Conservation (phyloP, 2,113 vertebrate species). For the Bubo blakistoni region DNA sequence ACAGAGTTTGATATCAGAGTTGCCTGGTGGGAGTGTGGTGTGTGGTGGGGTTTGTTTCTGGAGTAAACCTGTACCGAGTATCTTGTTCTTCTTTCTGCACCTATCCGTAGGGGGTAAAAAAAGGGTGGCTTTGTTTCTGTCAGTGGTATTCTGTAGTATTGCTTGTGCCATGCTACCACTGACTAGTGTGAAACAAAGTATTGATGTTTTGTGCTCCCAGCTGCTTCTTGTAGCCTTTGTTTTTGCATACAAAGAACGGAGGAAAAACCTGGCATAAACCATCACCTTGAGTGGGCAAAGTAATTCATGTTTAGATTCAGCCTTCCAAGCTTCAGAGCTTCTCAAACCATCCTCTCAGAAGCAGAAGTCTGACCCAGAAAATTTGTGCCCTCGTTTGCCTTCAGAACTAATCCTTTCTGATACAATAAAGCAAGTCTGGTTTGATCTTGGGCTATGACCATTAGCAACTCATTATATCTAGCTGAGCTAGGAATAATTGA, state of each 20-base stretch:
- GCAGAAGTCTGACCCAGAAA: background rate
- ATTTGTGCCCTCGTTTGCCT: background rate
- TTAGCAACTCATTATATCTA: background rate
- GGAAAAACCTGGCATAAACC: background rate
- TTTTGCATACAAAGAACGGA: background rate
- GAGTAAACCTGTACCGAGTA: background rate
- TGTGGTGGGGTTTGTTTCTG: background rate
- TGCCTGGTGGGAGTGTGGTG: background rate
- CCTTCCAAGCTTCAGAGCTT: constrained; percentile 6
- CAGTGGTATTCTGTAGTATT: background rate
- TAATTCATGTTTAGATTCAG: background rate
- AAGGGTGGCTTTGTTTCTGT: background rate
- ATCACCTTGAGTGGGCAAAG: background rate
- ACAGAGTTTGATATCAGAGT: background rate
- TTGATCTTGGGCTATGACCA: background rate
- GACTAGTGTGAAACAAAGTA: background rate
- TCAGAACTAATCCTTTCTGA: background rate
- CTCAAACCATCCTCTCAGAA: background rate
- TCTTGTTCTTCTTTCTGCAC: background rate
- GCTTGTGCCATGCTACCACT: rapidly evolving
- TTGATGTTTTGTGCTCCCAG: background rate
- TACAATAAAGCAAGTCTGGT: background rate
- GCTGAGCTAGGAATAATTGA: background rate
- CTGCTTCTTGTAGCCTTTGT: background rate
- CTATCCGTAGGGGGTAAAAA: background rate